These are phyloP conservation scores for Mycalesis mineus DNA, from an alignment of 2,888 invertebrate genomes.

Conservation along the genomic window DNA sequence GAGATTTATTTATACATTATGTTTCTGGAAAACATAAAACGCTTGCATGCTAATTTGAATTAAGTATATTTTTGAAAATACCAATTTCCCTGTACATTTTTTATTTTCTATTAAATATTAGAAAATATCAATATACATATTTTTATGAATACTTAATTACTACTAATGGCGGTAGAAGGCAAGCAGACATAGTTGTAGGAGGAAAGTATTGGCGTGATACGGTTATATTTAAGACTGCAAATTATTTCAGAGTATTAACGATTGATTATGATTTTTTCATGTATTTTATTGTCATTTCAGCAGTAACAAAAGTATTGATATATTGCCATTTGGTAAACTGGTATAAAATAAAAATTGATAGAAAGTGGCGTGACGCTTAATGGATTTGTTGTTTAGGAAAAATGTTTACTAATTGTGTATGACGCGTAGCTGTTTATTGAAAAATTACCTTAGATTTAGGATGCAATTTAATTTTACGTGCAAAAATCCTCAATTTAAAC, in stretches of 20 bases:
- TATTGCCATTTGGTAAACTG: constrained; percentile 32
- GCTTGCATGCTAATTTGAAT: not conserved
- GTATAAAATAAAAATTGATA: constrained; percentile 32
- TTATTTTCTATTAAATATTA: not conserved
- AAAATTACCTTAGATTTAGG: constrained; percentile 18
- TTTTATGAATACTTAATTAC: not conserved
- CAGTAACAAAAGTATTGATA: constrained; percentile 12
- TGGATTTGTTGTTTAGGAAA: constrained; percentile 12
- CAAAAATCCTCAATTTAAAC: constrained; percentile 9
- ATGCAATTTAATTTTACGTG: constrained; percentile 13
- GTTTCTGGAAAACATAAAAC: constrained; percentile 2
- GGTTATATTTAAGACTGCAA: constrained; percentile 33
- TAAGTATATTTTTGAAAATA: not conserved
- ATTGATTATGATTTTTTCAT: constrained; percentile 17
- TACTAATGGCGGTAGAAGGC: not conserved
- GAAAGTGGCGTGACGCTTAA: constrained; percentile 35
- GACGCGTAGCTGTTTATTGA: constrained; percentile 21
- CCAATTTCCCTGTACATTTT: not conserved
- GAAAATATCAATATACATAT: not conserved
- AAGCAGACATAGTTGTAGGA: not conserved
- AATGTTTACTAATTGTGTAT: constrained; percentile 15
- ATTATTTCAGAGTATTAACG: constrained; percentile 46
- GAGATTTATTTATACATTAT: not conserved
- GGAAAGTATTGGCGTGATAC: constrained; percentile 16
- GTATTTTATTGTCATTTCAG: not conserved